phyloP scores from a whole-genome alignment of 2,888 invertebrate species.

The Nomada ferruginata region DNA sequence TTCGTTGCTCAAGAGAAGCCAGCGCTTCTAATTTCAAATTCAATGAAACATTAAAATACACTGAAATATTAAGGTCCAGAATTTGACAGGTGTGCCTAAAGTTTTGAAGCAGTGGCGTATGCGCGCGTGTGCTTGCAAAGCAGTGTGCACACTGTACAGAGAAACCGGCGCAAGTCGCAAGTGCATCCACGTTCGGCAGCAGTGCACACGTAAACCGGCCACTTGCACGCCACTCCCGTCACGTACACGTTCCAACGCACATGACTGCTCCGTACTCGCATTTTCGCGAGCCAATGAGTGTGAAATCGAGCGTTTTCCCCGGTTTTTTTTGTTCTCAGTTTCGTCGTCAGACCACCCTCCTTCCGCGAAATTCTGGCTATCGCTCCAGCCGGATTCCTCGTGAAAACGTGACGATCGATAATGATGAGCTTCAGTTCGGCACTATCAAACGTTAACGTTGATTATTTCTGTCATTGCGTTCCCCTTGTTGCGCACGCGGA shows the following conservation, averaged over 20 bases:
- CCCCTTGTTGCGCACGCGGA: not conserved
- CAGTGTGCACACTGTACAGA: slow-evolving; percentile 26
- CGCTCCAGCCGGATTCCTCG: slow-evolving; percentile 29
- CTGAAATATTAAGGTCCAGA: too few relatives aligned
- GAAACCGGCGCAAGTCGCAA: slow-evolving; percentile 48
- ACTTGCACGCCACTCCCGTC: slow-evolving; percentile 46
- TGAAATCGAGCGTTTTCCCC: slow-evolving; percentile 74
- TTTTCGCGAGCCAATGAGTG: slow-evolving; percentile 77
- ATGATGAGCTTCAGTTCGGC: slow-evolving; percentile 26
- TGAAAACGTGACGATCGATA: slow-evolving; percentile 44
- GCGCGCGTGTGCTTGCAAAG: not conserved
- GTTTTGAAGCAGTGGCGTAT: too few relatives aligned
- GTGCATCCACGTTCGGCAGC: slow-evolving; percentile 59
- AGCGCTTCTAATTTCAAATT: too few relatives aligned
- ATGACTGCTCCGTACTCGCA: slow-evolving; percentile 67
- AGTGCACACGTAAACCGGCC: slow-evolving; percentile 63
- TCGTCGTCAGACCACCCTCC: slow-evolving; percentile 46
- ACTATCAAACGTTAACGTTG: slow-evolving; percentile 19
- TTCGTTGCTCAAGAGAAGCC: too few relatives aligned
- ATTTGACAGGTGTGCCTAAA: too few relatives aligned
- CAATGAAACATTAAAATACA: too few relatives aligned
- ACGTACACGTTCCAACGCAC: slow-evolving; percentile 68
- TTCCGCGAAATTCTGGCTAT: slow-evolving; percentile 47
- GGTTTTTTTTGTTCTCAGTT: slow-evolving; percentile 58
- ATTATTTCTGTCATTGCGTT: not conserved